Conservation (phyloP, 2,113 vertebrate species). For the Cisticola juncidis region DNA sequence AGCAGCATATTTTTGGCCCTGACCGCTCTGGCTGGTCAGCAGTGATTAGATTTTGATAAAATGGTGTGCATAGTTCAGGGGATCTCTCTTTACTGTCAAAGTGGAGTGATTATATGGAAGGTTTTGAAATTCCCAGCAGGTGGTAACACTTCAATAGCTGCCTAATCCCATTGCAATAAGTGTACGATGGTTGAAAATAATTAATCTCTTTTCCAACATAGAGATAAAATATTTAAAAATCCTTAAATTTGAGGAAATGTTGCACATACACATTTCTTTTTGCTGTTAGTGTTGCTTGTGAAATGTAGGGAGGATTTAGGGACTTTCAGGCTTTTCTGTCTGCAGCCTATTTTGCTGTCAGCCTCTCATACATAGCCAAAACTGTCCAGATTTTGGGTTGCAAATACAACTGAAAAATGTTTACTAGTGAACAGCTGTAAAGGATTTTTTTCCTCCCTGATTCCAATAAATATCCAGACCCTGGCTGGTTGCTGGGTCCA, state of each 20-base stretch:
- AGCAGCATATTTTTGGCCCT: not conserved
- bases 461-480: not conserved
- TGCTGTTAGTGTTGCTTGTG: not conserved
- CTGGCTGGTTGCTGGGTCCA: not conserved
- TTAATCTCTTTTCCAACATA: slow-evolving; percentile 11
- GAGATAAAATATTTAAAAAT: not conserved
- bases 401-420: not conserved
- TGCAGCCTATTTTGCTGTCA: not conserved
- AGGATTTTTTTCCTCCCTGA: not conserved
- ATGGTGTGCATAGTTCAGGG: not conserved
- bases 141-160: slow-evolving; percentile 34
- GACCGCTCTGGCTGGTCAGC: not conserved
- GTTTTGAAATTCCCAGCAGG: slow-evolving; percentile 48
- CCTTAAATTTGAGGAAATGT: not conserved
- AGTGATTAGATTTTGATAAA: slow-evolving; percentile 22
- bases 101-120: not conserved
- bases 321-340: not conserved
- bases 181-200: not conserved
- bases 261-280: not conserved
- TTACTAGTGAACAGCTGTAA: not conserved
- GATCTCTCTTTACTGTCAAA: not conserved
- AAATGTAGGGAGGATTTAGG: not conserved
- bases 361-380: not conserved
- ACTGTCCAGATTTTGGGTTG: not conserved
- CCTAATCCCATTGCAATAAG: slow-evolving; percentile 36